Conservation (phyloP, 2,113 vertebrate genomes). For the Pelusios castaneus region DNA sequence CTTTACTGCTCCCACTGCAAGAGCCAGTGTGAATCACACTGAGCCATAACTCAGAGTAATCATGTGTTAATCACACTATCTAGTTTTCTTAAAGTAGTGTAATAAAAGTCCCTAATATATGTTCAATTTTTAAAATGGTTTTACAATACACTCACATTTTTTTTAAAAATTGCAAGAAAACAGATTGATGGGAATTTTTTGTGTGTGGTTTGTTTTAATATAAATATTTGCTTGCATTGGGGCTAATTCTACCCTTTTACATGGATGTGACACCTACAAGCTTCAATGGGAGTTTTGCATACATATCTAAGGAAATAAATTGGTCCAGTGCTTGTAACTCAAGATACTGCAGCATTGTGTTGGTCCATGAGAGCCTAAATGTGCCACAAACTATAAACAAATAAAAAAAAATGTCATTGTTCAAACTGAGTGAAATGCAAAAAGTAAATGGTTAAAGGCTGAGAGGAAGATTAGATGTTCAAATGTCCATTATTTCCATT, state of each 20-base stretch:
- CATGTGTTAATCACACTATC: neutral
- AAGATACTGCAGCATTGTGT: neutral
- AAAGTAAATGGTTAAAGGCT: neutral
- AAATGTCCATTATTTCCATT: neutral
- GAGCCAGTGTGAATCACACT: neutral
- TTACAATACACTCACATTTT: neutral
- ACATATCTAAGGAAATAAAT: neutral
- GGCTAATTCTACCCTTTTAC: neutral
- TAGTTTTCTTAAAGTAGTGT: neutral
- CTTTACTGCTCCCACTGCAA: neutral
- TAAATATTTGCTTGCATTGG: neutral
- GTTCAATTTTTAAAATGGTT: neutral
- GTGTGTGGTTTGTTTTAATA: neutral
- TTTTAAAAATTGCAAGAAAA: neutral
- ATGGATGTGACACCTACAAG: rapidly evolving
- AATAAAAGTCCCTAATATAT: neutral
- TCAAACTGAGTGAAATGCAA: neutral
- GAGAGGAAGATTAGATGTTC: neutral
- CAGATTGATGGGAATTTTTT: neutral
- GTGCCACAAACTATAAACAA: neutral
- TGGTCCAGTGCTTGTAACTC: neutral
- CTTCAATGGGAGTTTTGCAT: rapidly evolving
- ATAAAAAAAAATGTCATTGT: rapidly evolving
- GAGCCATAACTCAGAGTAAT: neutral
- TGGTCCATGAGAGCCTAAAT: neutral